Base-by-base conservation (phyloP, 1,140 invertebrate genomes). In the Anastrepha ludens region DNA sequence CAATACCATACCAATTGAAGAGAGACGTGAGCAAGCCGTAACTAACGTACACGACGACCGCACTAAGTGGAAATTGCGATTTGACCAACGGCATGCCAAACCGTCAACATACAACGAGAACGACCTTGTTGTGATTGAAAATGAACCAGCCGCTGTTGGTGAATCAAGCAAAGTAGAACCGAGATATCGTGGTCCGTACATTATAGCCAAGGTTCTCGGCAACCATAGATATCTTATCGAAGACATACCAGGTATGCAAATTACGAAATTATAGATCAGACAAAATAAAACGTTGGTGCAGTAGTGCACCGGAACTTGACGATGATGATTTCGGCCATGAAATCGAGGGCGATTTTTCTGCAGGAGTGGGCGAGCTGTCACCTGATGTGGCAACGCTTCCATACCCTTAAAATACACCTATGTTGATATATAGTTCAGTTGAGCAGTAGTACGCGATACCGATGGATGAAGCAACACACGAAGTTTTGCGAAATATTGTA, bases 111-210 rank as follows among this genome's bases (percentile, higher is more conserved):
- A 58, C 47, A 4, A 39, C 11, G 64, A 70, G 29, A 13, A 44
- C 17, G 60, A 86, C 7, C 59, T 86, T 39, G 47, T 86, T 44
- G n/a, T 65, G 6, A 60, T 86, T 15, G 2, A 58, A 62, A 50
- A 86, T 44, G 85, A 62, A 29, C 20, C 85, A 13, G 9, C n/a
- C 11, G 5, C 58, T 20, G 17, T 4, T 3, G 85, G 85, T 62
- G 85, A 86, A 17, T 86, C 58, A 13, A 5, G 58, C 4, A 86
- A 86, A 60, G 15, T 86, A n/a, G 85, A 86, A n/a, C 85, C 58
- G 15, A 86, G 50, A n/a, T 86, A 13, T 60, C 58, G 50, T 13
- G 85, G 85, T 5, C 85, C 58, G 29, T 86, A 86, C 20, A 39
- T 8, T 58, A 58, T 62, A n/a, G 2, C 8, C 1, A 58, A 39